Evolutionary conservation across 2,888 invertebrate species (phyloP), one percentile per base, ranked within the genome.

Genomic region (Phragmatobia fuliginosa): DNA sequence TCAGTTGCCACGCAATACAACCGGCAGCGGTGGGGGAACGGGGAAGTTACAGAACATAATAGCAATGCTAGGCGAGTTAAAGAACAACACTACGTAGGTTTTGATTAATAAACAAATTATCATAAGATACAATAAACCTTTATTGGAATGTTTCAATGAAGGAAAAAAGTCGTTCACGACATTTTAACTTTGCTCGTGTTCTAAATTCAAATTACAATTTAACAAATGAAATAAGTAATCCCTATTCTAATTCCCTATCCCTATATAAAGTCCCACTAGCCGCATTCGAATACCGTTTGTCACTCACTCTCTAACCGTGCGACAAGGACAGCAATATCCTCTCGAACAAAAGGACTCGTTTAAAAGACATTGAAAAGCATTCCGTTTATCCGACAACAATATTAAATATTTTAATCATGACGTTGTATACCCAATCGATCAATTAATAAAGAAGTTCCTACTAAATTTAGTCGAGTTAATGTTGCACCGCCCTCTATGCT

Each of bases 291-390:
- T 79, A 80, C 74, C 75, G 74, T 77, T 75, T 72, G 77, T 84
- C 80, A 79, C 84, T 77, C 80, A 79, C 84, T 77, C 77, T 85
- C 80, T 76, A 71, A 64, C 66, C 31, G 77, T 68, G 78, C 76
- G 85, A 80, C 41, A 79, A 83, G 81, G 74, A 86, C 65, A 76
- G 80, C 77, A 70, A 82, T 82, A 84, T 66, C 72, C 79, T 75
- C 78, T 82, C 79, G 82, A 82, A 85, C 87, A 87, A 87, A 86
- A 87, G 87, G 86, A 82, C 79, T 79, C 83, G 83, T 83, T 82
- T 80, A 83, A 84, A 70, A 84, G 85, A 84, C 82, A 86, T 80
- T 81, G 77, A 83, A 82, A 72, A 72, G 68, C 70, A 72, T 68
- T 68, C 68, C 62, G 33, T 74, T n/a, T n/a, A 79, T 62, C 67